A percentile compares a stretch with the other conserved stretches of the same genome.
Evolutionary conservation across 2,797 vertebrate genomes (phyloP).

Genomic region (Micropoecilia bifurca): DNA sequence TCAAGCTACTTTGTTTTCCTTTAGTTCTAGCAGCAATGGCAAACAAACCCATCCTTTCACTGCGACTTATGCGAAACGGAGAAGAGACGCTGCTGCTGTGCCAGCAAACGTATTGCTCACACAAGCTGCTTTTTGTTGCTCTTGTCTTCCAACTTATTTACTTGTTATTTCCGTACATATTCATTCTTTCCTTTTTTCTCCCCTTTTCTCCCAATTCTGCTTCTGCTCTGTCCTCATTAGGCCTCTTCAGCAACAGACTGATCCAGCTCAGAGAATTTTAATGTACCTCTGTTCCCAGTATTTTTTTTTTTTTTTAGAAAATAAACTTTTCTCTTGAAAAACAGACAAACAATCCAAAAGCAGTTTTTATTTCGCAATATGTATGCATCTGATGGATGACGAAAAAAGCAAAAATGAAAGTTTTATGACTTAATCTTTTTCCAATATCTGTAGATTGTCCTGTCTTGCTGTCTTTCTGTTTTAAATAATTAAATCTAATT

Average conservation of each 20-base stretch:
- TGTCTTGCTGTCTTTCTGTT: background rate
- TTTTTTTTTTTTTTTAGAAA: background rate
- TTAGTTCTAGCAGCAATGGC: slow-evolving; percentile 61
- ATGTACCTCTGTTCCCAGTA: background rate
- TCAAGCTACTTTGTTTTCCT: slow-evolving; percentile 61
- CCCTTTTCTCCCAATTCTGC: background rate
- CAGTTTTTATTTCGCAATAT: background rate
- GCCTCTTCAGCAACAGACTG: slow-evolving; percentile 1
- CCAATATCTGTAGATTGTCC: background rate
- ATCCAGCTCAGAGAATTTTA: background rate
- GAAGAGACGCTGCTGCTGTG: slow-evolving; percentile 53
- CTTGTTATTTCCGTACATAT: slow-evolving; percentile 51
- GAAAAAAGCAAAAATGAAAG: background rate
- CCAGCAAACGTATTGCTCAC: slow-evolving; percentile 57
- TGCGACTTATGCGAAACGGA: slow-evolving; percentile 25
- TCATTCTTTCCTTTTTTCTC: slow-evolving; percentile 12
- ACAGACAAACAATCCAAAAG: background rate
- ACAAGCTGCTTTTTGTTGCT: slow-evolving; percentile 56
- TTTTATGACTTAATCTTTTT: background rate
- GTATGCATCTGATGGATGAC: background rate
- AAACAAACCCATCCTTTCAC: slow-evolving; percentile 70
- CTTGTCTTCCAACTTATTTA: slow-evolving; percentile 50
- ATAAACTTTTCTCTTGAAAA: background rate
- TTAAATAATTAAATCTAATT: background rate
- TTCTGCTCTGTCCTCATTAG: slow-evolving; percentile 17